These are phyloP conservation scores for Cygnus olor DNA, from an alignment of 2,797 vertebrate species.

Conservation along the genomic window DNA sequence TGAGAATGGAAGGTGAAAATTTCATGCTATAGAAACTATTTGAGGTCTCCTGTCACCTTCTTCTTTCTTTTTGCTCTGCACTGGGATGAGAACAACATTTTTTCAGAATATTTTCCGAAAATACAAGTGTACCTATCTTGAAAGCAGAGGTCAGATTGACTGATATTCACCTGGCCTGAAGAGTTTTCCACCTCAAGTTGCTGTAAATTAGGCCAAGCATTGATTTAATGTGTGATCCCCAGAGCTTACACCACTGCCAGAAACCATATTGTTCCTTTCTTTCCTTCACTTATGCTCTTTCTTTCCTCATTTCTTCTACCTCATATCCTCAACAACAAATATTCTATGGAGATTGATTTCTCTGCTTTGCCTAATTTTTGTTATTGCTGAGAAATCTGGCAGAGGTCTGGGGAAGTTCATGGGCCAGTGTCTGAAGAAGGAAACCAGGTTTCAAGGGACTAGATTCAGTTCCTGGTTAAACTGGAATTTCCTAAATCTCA, in stretches of 20 bases:
- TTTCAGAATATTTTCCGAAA: neutral
- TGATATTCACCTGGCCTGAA: neutral
- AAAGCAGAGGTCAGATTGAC: neutral
- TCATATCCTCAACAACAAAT: neutral
- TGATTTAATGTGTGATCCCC: neutral
- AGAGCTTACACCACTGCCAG: neutral
- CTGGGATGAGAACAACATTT: neutral
- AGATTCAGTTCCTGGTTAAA: neutral
- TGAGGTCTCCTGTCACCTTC: neutral
- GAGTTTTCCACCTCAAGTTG: conserved; percentile 1
- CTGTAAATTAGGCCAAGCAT: neutral
- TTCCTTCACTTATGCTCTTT: neutral
- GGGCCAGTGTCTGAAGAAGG: neutral
- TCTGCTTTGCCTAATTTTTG: neutral
- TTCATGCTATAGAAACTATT: neutral
- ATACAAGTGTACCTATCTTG: neutral
- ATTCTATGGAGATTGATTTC: neutral
- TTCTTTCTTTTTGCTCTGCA: neutral
- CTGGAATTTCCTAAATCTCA: neutral
- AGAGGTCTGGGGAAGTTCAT: neutral
- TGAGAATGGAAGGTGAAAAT: neutral
- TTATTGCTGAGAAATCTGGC: neutral
- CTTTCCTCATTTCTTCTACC: neutral
- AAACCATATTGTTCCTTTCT: neutral
- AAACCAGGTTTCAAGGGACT: neutral